phyloP scores from a whole-genome alignment of 2,888 invertebrate genomes.

The Liodrosophila aerea region DNA sequence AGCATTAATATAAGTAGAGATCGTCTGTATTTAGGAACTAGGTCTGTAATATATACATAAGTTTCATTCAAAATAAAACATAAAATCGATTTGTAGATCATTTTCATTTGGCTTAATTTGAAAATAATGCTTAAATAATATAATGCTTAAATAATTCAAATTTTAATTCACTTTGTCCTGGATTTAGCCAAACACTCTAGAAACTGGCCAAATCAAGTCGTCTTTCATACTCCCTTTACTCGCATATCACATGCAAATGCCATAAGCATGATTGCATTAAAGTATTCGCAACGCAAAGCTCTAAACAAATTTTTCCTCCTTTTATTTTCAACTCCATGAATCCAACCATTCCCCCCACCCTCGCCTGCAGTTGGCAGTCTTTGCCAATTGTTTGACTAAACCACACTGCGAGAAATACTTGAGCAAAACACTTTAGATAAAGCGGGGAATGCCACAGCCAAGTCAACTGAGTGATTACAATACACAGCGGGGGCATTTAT shows the following conservation, averaged over 20 bases:
- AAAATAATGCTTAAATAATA: too few relatives aligned
- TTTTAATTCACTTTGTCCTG: too few relatives aligned
- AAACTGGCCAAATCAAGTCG: too few relatives aligned
- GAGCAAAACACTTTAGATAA: slow-evolving; percentile 43
- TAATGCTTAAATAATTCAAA: too few relatives aligned
- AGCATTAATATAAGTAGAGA: too few relatives aligned
- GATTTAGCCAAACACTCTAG: too few relatives aligned
- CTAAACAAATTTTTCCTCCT: too few relatives aligned
- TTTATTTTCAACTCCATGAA: neutral
- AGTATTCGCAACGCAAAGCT: neutral
- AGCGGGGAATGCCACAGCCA: slow-evolving; percentile 22
- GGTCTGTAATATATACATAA: too few relatives aligned
- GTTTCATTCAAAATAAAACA: too few relatives aligned
- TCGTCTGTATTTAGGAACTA: too few relatives aligned
- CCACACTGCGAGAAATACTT: slow-evolving; percentile 24
- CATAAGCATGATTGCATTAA: slow-evolving; percentile 11
- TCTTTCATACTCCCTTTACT: neutral
- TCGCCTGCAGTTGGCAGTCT: neutral
- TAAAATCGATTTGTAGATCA: too few relatives aligned
- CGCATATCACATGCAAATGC: neutral
- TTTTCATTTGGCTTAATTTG: neutral
- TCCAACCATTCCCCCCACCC: neutral
- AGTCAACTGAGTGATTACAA: slow-evolving; percentile 59
- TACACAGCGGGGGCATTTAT: slow-evolving; percentile 57
- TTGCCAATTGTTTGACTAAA: neutral